Conservation (phyloP, 2,113 vertebrate species). For the Anarrhichthys ocellatus region DNA sequence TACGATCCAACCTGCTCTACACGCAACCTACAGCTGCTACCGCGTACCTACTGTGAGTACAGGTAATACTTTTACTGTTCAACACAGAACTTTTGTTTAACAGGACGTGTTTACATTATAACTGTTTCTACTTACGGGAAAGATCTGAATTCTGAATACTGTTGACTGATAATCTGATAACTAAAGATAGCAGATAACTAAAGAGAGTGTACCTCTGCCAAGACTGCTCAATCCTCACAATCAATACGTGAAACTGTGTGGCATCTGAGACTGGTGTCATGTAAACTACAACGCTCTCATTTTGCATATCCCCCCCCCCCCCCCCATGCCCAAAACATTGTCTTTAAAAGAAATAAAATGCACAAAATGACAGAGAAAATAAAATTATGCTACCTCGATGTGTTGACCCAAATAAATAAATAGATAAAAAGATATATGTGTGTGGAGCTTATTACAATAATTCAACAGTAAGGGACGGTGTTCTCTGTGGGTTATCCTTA, state of each 20-base stretch:
- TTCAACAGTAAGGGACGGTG: neutral
- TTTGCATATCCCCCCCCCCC: neutral
- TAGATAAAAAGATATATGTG: neutral
- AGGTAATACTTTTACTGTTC: neutral
- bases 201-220: neutral
- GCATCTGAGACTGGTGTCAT: neutral
- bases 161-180: neutral
- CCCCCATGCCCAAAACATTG: neutral
- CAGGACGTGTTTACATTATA: neutral
- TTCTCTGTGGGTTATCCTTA: neutral
- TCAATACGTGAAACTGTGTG: neutral
- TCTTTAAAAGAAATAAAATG: neutral
- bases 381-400: neutral
- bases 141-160: neutral
- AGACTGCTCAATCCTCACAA: neutral
- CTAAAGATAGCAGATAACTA: neutral
- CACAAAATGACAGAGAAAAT: neutral
- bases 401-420: neutral
- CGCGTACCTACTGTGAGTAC: no score
- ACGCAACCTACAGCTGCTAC: neutral
- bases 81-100: neutral
- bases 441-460: neutral
- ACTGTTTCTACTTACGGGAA: neutral
- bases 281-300: neutral
- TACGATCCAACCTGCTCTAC: neutral